These are phyloP conservation scores for Oryzias celebensis DNA, from an alignment of 2,113 vertebrate species.

Conservation along the genomic window DNA sequence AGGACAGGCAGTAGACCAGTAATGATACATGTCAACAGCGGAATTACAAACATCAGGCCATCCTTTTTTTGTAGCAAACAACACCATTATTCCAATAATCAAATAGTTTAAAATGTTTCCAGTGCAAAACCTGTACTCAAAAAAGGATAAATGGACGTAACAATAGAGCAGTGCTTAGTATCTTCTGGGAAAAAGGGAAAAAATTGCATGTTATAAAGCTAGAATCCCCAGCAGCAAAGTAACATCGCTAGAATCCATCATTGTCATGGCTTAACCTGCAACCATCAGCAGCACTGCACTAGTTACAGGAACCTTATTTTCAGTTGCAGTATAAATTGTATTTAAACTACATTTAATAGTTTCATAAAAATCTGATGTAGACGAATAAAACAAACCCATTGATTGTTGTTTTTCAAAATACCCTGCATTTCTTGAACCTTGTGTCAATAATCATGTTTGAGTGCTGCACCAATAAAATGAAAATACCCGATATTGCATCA, in stretches of 20 bases:
- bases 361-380: no score
- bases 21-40: constrained; percentile 9
- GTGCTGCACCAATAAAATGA: constrained; percentile 14
- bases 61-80: not conserved
- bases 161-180: not conserved
- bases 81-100: constrained; percentile 15
- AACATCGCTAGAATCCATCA: constrained; percentile 24
- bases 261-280: constrained; percentile 3
- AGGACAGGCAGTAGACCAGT: constrained; percentile 10
- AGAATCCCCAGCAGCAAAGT: constrained; percentile 18
- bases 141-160: not conserved
- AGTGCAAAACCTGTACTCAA: not conserved
- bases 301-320: constrained; percentile 7
- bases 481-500: constrained; percentile 27
- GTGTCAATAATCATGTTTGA: not conserved
- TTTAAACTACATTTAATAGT: no score
- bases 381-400: no score
- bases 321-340: constrained; percentile 3
- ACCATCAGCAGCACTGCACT: constrained; percentile 19
- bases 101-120: constrained; percentile 9
- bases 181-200: not conserved
- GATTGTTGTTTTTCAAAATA: not conserved
- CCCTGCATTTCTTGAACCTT: not conserved
- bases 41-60: not conserved
- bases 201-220: not conserved